Conservation (phyloP, 2,888 invertebrate genomes). For the Pycnomerus fuliginosus region DNA sequence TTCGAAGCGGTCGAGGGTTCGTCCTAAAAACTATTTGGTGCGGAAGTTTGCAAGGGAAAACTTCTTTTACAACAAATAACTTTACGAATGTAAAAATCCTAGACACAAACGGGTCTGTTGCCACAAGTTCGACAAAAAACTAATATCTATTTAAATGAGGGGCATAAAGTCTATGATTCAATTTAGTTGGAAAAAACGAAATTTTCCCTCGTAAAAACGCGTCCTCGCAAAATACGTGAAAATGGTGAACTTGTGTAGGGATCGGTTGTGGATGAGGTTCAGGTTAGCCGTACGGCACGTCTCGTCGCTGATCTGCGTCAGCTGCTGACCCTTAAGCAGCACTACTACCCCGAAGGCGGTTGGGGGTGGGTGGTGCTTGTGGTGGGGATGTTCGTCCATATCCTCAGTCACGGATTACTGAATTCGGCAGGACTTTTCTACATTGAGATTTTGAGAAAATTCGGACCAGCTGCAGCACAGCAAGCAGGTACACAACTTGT, state of each 20-base stretch:
- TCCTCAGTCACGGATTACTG: constrained; percentile 74
- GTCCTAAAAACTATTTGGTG: background rate
- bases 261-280: constrained; percentile 52
- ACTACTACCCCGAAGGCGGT: constrained; percentile 85
- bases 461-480: constrained; percentile 61
- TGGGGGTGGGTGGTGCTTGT: constrained; percentile 84
- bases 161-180: no score
- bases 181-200: no score
- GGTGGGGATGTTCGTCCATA: constrained; percentile 71
- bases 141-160: no score
- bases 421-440: constrained; percentile 59
- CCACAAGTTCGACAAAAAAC: no score
- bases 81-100: no score
- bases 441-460: constrained; percentile 49
- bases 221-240: no score
- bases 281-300: constrained; percentile 56
- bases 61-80: no score
- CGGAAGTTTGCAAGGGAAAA: constrained; percentile 7
- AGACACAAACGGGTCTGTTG: no score
- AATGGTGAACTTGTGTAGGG: constrained; percentile 37
- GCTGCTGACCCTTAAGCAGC: constrained; percentile 69
- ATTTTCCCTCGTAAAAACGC: no score
- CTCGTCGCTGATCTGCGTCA: constrained; percentile 59
- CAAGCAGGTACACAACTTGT: constrained; percentile 60
- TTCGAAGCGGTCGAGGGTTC: constrained; percentile 5